Evolutionary conservation across 1,140 invertebrate species (phyloP).

Genomic region (Eupeodes corollae): DNA sequence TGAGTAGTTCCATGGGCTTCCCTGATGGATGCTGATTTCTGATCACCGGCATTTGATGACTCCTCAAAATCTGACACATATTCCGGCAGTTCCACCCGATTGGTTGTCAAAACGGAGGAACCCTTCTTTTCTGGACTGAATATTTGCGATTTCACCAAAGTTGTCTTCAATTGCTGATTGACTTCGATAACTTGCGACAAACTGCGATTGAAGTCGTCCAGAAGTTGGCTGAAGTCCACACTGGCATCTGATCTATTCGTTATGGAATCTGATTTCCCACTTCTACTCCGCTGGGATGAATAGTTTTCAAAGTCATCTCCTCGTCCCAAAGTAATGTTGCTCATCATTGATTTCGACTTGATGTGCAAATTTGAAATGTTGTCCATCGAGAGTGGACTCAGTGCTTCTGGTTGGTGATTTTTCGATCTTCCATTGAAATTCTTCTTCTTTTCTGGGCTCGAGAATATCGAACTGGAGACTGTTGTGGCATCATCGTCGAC

Average conservation of each 20-base stretch:
- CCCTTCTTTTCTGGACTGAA: conserved; percentile 2
- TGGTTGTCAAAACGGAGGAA: neutral
- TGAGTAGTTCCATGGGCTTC: neutral
- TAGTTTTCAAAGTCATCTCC: neutral
- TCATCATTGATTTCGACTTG: conserved; percentile 1
- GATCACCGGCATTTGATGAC: neutral
- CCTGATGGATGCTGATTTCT: too few relatives aligned
- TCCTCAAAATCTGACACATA: conserved; percentile 10
- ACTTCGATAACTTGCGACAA: conserved; percentile 16
- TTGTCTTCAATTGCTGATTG: conserved; percentile 12
- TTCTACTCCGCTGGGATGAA: neutral
- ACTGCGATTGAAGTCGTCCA: conserved; percentile 14
- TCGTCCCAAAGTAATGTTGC: neutral
- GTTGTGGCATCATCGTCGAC: conserved; percentile 10
- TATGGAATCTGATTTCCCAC: neutral
- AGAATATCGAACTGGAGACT: conserved; percentile 10
- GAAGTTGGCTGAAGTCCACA: conserved; percentile 7
- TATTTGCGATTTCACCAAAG: conserved; percentile 10
- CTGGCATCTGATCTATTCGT: neutral
- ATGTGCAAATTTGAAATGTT: conserved; percentile 9
- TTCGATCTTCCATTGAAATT: conserved; percentile 1
- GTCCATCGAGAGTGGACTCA: conserved; percentile 11
- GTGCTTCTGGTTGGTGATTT: neutral
- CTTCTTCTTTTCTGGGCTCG: conserved; percentile 9
- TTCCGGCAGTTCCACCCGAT: neutral